phyloP scores from a whole-genome alignment of 2,113 vertebrate species.

The Megalops atlanticus region DNA sequence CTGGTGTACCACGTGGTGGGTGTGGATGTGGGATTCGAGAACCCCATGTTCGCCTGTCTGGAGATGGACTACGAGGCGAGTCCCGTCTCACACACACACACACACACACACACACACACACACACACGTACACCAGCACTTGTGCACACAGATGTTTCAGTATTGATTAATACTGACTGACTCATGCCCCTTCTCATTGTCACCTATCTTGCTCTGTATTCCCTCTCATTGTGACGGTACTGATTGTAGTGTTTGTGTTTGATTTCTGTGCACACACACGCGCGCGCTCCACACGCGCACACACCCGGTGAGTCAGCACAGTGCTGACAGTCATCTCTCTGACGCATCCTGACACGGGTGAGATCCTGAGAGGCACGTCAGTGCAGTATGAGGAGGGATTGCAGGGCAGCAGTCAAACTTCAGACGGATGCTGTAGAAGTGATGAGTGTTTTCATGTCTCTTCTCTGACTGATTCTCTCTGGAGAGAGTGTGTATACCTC shows the following conservation, averaged over 20 bases:
- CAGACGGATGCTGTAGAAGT: slow-evolving; percentile 23
- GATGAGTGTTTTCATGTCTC: slow-evolving; percentile 70
- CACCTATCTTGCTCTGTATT: too few relatives aligned
- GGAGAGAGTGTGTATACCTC: slow-evolving; percentile 59
- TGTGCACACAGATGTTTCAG: too few relatives aligned
- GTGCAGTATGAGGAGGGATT: too few relatives aligned
- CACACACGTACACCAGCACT: not conserved
- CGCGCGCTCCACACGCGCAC: not conserved
- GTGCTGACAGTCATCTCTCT: not conserved
- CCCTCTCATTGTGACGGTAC: too few relatives aligned
- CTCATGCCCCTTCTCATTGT: too few relatives aligned
- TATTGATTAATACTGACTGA: too few relatives aligned
- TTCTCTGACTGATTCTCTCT: slow-evolving; percentile 68
- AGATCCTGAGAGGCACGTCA: too few relatives aligned
- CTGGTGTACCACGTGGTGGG: slow-evolving; percentile 98
- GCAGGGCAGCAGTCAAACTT: too few relatives aligned
- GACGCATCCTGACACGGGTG: too few relatives aligned
- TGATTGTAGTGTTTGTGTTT: too few relatives aligned
- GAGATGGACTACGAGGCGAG: slow-evolving; percentile 99
- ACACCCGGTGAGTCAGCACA: not conserved
- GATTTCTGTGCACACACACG: too few relatives aligned
- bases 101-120: not conserved
- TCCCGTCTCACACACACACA: not conserved
- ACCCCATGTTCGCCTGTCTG: slow-evolving; percentile 98
- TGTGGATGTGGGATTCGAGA: slow-evolving; percentile 98